Evolutionary conservation across 2,888 invertebrate species (phyloP).

Genomic region (Julus scanicus): DNA sequence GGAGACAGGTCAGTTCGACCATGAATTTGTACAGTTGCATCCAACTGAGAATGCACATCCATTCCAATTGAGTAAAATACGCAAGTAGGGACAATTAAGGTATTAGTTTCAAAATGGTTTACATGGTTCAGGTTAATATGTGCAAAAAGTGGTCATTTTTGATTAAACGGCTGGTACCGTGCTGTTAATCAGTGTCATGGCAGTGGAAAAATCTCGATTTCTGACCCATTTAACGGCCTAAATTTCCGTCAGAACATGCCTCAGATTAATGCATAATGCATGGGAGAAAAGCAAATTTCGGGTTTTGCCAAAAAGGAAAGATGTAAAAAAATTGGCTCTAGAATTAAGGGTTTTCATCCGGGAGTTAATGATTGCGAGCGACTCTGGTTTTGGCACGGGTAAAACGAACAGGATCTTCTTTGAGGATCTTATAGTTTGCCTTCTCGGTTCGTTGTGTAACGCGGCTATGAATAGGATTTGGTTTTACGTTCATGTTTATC

Average conservation of each 20-base stretch:
- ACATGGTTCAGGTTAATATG: too few relatives aligned
- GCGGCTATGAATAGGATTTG: not conserved
- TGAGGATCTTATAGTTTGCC: not conserved
- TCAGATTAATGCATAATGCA: not conserved
- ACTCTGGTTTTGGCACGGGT: not conserved
- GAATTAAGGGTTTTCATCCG: not conserved
- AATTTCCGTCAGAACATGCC: not conserved
- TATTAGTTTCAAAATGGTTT: too few relatives aligned
- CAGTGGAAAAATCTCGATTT: too few relatives aligned
- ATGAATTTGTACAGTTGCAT: too few relatives aligned
- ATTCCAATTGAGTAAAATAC: too few relatives aligned
- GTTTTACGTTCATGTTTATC: slow-evolving; percentile 32
- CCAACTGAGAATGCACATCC: too few relatives aligned
- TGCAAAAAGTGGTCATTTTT: too few relatives aligned
- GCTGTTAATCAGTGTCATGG: too few relatives aligned
- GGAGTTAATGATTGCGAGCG: not conserved
- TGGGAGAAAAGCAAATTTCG: not conserved
- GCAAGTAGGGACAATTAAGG: too few relatives aligned
- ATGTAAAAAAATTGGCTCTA: not conserved
- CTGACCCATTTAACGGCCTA: not conserved
- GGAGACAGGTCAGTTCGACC: too few relatives aligned
- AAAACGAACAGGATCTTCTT: slow-evolving; percentile 17
- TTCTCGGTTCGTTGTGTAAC: not conserved
- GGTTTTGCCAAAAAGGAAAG: not conserved
- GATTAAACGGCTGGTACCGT: too few relatives aligned